Conservation (phyloP, 2,113 vertebrate species). For the Tupaia chinensis region DNA sequence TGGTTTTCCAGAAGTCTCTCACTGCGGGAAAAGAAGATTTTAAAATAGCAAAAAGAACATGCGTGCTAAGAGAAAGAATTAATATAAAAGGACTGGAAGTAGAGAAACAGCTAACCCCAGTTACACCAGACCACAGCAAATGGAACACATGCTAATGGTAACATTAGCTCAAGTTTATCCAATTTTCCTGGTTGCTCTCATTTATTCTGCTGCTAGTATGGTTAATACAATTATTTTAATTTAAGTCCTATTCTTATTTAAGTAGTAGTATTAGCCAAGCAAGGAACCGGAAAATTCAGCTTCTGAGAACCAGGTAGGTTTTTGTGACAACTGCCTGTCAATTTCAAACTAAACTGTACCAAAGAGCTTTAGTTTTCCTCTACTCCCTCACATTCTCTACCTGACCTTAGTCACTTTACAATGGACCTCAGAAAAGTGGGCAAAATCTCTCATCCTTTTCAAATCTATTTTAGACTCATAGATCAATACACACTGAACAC, state of each 20-base stretch:
- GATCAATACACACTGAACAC: conserved; percentile 11
- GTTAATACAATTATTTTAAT: not conserved
- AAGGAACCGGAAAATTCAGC: not conserved
- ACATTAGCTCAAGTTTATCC: not conserved
- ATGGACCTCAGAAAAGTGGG: not conserved
- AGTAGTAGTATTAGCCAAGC: not conserved
- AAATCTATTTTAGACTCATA: conserved; percentile 23
- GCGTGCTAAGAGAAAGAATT: conserved; percentile 13
- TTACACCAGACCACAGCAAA: not conserved
- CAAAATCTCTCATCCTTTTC: conserved; percentile 22
- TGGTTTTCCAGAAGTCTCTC: not conserved
- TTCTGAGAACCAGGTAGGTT: not conserved
- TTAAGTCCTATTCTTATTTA: conserved; percentile 6
- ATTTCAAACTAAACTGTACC: not conserved
- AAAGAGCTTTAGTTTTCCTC: conserved; percentile 6
- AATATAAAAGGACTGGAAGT: not conserved
- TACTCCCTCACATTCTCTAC: not conserved
- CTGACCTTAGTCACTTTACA: not conserved
- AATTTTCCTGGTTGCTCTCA: not conserved
- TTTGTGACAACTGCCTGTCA: not conserved
- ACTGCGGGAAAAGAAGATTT: conserved; percentile 31
- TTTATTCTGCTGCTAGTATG: not conserved
- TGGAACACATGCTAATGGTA: not conserved
- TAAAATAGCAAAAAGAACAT: not conserved
- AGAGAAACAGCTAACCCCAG: not conserved